Conservation (phyloP, 2,888 invertebrate genomes). For the Lysandra bellargus region DNA sequence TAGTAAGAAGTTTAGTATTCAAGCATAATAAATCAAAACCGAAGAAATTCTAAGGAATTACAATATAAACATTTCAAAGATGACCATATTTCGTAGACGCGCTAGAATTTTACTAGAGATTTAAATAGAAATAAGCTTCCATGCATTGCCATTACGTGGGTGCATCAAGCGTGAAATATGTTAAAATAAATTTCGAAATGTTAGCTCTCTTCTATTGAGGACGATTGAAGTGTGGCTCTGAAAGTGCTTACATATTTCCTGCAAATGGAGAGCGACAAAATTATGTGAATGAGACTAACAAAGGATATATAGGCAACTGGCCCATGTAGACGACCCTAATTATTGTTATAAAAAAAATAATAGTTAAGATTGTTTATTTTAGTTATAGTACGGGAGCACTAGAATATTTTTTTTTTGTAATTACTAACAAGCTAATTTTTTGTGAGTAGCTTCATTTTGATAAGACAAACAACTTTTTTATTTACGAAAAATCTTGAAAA, state of each 20-base stretch:
- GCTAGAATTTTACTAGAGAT: constrained; percentile 1
- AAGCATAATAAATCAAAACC: not conserved
- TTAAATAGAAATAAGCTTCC: constrained; percentile 1
- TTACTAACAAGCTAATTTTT: too few relatives aligned
- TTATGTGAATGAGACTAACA: too few relatives aligned
- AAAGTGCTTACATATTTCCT: constrained; percentile 11
- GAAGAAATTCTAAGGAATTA: not conserved
- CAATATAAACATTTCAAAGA: not conserved
- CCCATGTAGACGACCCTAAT: too few relatives aligned
- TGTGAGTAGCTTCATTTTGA: too few relatives aligned
- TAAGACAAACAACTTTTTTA: too few relatives aligned
- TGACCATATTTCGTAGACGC: not conserved
- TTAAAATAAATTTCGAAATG: constrained; percentile 16
- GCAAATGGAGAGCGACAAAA: not conserved
- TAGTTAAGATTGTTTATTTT: too few relatives aligned
- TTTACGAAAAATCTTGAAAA: too few relatives aligned
- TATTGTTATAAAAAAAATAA: too few relatives aligned
- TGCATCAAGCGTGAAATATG: constrained; percentile 12
- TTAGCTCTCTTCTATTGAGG: constrained; percentile 7
- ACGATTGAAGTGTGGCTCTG: not conserved
- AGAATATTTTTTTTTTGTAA: too few relatives aligned
- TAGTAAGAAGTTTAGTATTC: too few relatives aligned
- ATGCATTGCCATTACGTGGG: not conserved
- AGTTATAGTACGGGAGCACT: too few relatives aligned
- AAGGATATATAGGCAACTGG: too few relatives aligned